Evolutionary conservation across 2,113 vertebrate genomes (phyloP), one percentile per base, ranked within the genome.

Genomic region (pig (Sus scrofa)): DNA sequence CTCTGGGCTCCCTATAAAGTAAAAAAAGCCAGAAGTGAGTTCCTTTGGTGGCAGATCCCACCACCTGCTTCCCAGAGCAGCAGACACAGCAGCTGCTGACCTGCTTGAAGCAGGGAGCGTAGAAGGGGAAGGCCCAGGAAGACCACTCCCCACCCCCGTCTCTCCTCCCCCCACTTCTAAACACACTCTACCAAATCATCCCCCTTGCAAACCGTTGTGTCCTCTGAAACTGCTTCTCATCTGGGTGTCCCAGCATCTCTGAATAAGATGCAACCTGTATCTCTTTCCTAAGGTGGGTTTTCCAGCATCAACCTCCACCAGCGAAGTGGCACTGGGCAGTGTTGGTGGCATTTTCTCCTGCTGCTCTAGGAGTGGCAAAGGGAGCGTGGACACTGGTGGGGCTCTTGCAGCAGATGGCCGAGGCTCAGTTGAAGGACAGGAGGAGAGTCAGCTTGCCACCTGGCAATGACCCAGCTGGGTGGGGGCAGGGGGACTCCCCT

Each of bases 341-440:
- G 54, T 13, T 15, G 12, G 39, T 12, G 32, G 18, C 26, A 18
- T 20, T 58, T 60, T 68, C 56, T 37, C 27, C 79, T 78, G 58
- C 24, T 18, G 13, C 30, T 12, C 30, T 7, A 1, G n/a, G 15
- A 32, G 7, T 62, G 26, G 27, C 8, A 6, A 52, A 20, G 44
- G 12, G 37, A 67, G 67, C 0, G 0, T 19, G 56, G 26, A 18
- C 62, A 15, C 32, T 8, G 54, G 32, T 44, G 22, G 6, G 15
- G 71, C n/a, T 65, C 24, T 62, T 19, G 2, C 15, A 30, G 77
- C 12, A 75, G 32, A 54, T 24, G 22, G 62, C 50, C 0, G 2
- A 62, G 52, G 27, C 60, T 37, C 71, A 15, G 39, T 20, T 18
- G 10, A 70, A 8, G 52, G 27, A 54, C 16, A 26, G 19, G n/a